Evolutionary conservation across 1,140 invertebrate genomes (phyloP), one percentile per base, ranked within the genome.

Genomic region (Ceratoteleas bidentatus): DNA sequence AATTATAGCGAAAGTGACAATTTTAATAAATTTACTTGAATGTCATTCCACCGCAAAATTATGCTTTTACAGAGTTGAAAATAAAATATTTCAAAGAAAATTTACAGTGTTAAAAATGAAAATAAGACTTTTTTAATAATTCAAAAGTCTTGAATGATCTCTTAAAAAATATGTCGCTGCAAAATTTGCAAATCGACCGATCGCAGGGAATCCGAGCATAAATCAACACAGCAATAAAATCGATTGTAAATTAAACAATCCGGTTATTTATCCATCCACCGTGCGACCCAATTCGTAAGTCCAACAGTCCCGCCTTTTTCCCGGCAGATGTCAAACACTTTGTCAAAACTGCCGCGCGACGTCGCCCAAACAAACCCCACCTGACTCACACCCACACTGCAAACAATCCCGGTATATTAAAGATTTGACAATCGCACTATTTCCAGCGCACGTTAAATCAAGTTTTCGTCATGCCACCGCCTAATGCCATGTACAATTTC

Each of bases 351-450:
- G 14, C 6, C 7, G 8, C 43, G 57, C 5, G 50, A 53, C 50
- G 33, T 53, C 50, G 24, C 33, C 10, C n/a, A 10, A 61, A 61
- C 57, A 47, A 33, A 34, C 6, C 11, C 24, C 57, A 61, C 43
- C 43, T 61, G 57, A 61, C 43, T n/a, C 56, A 45, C 38, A 16
- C 36, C 36, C 56, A 24, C 11, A 2, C 0, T 43, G 9, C 43
- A 47, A 61, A 47, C 57, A 61, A 49, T 33, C 43, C n/a, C 57
- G 14, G 36, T 34, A 61, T 47, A 61, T 61, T 61, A 61, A 49
- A 61, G 4, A 53, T 53, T 53, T 53, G 50, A 53, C 24, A 53
- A 53, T 53, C 50, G 9, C 24, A 11, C 50, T 53, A 33, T 53
- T 53, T 53, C 5, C 50, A 33, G 16, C 24, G 50, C 50, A 15